Percentiles rank a stretch among this genome's conserved stretches.
These are phyloP conservation scores for Azorinus chamasolen DNA, from an alignment of 2,888 invertebrate genomes.

Conservation along the genomic window DNA sequence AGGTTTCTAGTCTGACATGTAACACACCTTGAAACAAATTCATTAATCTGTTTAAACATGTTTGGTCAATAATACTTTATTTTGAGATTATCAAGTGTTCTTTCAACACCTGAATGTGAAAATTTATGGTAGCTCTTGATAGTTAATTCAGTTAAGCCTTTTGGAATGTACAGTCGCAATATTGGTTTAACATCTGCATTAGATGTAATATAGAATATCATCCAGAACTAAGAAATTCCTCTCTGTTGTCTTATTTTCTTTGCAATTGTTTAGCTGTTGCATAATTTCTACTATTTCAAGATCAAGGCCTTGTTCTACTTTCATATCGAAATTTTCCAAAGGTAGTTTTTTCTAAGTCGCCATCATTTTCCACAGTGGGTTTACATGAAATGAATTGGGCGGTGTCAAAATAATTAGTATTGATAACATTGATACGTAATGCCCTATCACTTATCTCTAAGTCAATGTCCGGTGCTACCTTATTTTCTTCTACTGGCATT, in stretches of 20 bases:
- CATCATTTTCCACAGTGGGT: neutral
- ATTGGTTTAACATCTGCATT: constrained; percentile 46
- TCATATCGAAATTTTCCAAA: neutral
- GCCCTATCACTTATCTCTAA: neutral
- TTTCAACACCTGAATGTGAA: constrained; percentile 2
- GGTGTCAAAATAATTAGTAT: neutral
- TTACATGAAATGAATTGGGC: neutral
- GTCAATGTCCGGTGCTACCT: neutral
- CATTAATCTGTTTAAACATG: constrained; percentile 41
- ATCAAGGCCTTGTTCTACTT: neutral
- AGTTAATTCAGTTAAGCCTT: neutral
- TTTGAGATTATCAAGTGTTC: neutral
- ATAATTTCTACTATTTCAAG: neutral
- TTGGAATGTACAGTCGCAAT: constrained; percentile 4
- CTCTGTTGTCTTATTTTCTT: neutral
- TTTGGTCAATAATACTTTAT: constrained; percentile 6
- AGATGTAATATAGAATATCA: constrained; percentile 51
- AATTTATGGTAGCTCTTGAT: neutral
- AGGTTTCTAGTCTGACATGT: constrained; percentile 32
- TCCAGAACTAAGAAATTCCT: constrained; percentile 34
- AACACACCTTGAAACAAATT: constrained; percentile 24
- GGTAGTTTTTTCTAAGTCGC: neutral
- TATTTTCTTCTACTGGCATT: neutral
- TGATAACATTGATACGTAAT: neutral
- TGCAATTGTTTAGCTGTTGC: neutral